These are phyloP conservation scores for Cyprinella venusta DNA, from an alignment of 2,797 vertebrate species.

Conservation along the genomic window DNA sequence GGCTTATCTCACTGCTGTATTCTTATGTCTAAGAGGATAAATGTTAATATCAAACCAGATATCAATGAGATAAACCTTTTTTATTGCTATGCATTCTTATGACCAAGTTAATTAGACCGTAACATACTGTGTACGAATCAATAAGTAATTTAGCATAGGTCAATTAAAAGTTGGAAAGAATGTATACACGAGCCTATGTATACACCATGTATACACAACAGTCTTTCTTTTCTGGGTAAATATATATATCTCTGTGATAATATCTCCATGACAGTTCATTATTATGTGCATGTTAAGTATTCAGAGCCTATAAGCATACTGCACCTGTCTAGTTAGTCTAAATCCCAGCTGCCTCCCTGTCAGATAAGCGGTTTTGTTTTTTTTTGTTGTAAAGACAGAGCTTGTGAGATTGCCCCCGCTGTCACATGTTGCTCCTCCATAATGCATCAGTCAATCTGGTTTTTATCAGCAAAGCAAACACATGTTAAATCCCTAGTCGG, in stretches of 20 bases:
- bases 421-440: slow-evolving; percentile 44
- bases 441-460: slow-evolving; percentile 41
- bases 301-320: slow-evolving; percentile 30
- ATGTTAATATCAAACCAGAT: background rate
- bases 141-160: background rate
- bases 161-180: background rate
- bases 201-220: background rate
- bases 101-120: background rate
- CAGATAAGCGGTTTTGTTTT: slow-evolving; percentile 32
- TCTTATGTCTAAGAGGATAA: too few relatives aligned
- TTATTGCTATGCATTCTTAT: background rate
- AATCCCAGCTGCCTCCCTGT: slow-evolving; percentile 34
- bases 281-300: slow-evolving; percentile 37
- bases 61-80: background rate
- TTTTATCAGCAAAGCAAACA: slow-evolving; percentile 49
- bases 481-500: slow-evolving; percentile 25
- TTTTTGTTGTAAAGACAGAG: slow-evolving; percentile 17
- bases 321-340: slow-evolving; percentile 32
- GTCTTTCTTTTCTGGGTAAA: background rate
- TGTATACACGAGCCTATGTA: too few relatives aligned
- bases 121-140: background rate
- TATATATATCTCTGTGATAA: slow-evolving; percentile 20
- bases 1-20: too few relatives aligned
- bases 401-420: slow-evolving; percentile 16
- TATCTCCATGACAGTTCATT: slow-evolving; percentile 12